These are phyloP conservation scores for Yponomeuta plumbellus DNA, from an alignment of 2,888 invertebrate genomes.

Conservation along the genomic window DNA sequence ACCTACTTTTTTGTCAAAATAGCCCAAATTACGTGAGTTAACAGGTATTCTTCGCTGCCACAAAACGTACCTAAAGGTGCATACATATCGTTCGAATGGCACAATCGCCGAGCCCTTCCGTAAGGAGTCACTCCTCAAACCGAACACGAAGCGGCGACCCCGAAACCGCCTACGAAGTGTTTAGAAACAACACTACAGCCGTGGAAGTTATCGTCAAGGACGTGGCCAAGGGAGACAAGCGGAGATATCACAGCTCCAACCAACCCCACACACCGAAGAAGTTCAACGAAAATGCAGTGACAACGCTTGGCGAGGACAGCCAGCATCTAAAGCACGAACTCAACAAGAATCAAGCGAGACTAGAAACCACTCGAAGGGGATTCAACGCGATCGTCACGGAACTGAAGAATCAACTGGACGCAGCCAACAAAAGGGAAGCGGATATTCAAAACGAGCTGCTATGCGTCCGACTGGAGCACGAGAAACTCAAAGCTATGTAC, in stretches of 20 bases:
- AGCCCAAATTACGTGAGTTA: not conserved
- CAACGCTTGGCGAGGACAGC: not conserved
- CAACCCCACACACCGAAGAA: not conserved
- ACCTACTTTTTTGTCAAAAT: not conserved
- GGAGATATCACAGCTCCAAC: not conserved
- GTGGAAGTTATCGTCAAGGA: constrained; percentile 61
- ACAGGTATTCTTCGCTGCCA: not conserved
- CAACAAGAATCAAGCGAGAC: not conserved
- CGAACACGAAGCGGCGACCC: constrained; percentile 22
- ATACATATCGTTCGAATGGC: not conserved
- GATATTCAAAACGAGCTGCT: constrained; percentile 42
- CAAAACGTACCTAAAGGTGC: not conserved
- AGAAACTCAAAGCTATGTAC: constrained; percentile 49
- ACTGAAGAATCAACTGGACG: constrained; percentile 49
- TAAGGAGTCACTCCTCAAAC: not conserved
- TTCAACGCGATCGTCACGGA: constrained; percentile 35
- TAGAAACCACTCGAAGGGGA: not conserved
- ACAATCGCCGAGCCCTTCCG: not conserved
- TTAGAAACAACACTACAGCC: constrained; percentile 56
- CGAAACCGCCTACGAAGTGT: constrained; percentile 46
- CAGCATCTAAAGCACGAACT: not conserved
- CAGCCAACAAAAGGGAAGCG: constrained; percentile 41
- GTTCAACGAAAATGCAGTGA: not conserved
- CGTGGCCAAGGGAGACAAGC: constrained; percentile 35
- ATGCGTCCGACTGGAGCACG: constrained; percentile 50